Base-by-base conservation (phyloP, 2,888 invertebrate genomes). In the Eupithecia subumbrata region DNA sequence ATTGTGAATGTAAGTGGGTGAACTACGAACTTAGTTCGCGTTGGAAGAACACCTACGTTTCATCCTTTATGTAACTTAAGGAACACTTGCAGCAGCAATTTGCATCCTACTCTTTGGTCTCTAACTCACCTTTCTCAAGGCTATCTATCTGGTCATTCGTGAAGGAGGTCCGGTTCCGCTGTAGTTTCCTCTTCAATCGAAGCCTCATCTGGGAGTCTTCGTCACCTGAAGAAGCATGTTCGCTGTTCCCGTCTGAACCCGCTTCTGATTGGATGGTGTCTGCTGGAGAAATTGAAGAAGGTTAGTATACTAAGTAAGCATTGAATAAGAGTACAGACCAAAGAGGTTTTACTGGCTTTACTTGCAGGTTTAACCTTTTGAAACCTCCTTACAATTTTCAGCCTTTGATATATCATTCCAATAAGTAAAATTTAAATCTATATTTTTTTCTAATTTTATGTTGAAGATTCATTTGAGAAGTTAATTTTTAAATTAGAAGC, bases 71-170 rank as follows among this genome's bases (percentile, higher is more conserved):
- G 37, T 30, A 30, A 30, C 3, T 2, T 37, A 37, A 5, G 37
- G 37, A 4, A 37, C 37, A 37, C 37, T 37, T 37, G 37, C 37
- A 37, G 18, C 5, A 5, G 18, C 18, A 7, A 52, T 18, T 5
- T n/a, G 48, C 18, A 52, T n/a, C 9, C n/a, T 52, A n/a, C 52
- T 9, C 0, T 52, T 1, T 7, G 1, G 30, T 63, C 12, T 45
- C 37, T 52, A 48, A 63, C 91, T 90, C 92, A 99, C 99, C 99
- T 97, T 99, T 99, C 95, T 99, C 99, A 87, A 99, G 96, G 89
- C 98, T 98, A 93, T 99, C 99, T 89, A 99, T 99, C 94, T 99
- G 99, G 89, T 99, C 99, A 90, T 99, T 99, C 84, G 99, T 99
- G 95, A 99, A 99, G 76, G 99, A 99, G 73, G 99, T 99, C 85